Base-by-base conservation (phyloP, 2,113 vertebrate species). In the Loxodonta africana region DNA sequence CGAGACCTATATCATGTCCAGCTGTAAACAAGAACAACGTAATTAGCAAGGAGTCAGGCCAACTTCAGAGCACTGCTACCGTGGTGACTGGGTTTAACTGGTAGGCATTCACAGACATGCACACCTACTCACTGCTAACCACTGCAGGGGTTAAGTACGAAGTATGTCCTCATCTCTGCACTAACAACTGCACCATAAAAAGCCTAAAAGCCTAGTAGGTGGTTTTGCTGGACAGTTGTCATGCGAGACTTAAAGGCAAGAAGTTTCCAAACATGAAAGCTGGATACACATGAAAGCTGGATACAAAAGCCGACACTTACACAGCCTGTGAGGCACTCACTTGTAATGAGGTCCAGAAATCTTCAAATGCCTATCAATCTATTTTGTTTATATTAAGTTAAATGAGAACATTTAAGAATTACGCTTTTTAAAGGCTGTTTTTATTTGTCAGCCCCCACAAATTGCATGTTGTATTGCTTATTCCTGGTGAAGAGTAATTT, bases 1-100 rank as follows among this genome's bases (percentile, higher is more conserved):
- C 48, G 80, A 78, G 1, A 33, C 60, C 99, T 98, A 99, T 97
- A 99, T 99, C 99, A 99, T 99, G 98, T 99, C 99, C 98, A 99
- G 98, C 99, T 99, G 98, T 90, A 99, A 98, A 98, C 0, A 97
- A 98, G 98, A 98, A 97, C 77, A 96, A 96, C 0, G 83, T 1
- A 90, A 91, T 98, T 83, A 83, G 90, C 95, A 96, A 95, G 73
- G 26, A n/a, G 84, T 8, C 6, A 90, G 76, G 83, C 0, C 65
- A 51, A 67, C 76, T 92, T 83, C 2, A 96, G 81, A 46, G 23
- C 89, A 60, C 62, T 80, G 80, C 3, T 57, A 85, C 65, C 0
- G 1, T 10, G 17, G 53, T 8, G 26, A 82, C 8, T 83, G 4
- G 33, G 23, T 57, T 88, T 14, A 46, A 2, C 78, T 85, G 88